phyloP scores from a whole-genome alignment of 1,140 invertebrate species.

The Galleria mellonella region DNA sequence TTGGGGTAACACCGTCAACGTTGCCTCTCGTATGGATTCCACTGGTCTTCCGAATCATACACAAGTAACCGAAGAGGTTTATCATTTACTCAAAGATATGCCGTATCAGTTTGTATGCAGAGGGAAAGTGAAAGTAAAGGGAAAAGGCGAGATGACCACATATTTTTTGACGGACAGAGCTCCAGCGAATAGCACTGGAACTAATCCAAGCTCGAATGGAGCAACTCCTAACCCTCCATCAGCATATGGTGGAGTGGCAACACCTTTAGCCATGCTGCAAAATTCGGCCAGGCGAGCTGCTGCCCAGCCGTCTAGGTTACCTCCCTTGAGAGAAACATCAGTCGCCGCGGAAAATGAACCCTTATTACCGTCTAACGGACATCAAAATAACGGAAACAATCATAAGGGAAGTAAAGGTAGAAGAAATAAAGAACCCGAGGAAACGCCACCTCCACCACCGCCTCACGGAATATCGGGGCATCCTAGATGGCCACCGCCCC shows the following conservation, averaged over 20 bases:
- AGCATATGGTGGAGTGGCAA: slow-evolving; percentile 81
- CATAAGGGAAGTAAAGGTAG: slow-evolving; percentile 68
- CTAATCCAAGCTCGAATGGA: slow-evolving; percentile 29
- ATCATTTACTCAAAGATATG: slow-evolving; percentile 80
- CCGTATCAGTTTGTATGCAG: slow-evolving; percentile 87
- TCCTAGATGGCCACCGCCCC: slow-evolving; percentile 65
- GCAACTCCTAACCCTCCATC: slow-evolving; percentile 57
- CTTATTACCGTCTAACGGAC: slow-evolving; percentile 74
- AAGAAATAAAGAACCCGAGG: slow-evolving; percentile 53
- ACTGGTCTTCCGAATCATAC: slow-evolving; percentile 90
- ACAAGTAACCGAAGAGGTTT: slow-evolving; percentile 91
- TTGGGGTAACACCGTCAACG: slow-evolving; percentile 97
- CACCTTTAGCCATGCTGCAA: slow-evolving; percentile 80
- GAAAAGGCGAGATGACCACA: slow-evolving; percentile 95
- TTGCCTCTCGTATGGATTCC: slow-evolving; percentile 92
- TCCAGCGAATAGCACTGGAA: slow-evolving; percentile 28
- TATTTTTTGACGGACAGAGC: slow-evolving; percentile 87
- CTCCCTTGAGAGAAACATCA: slow-evolving; percentile 62
- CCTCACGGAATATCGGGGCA: slow-evolving; percentile 61
- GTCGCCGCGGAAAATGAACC: slow-evolving; percentile 80
- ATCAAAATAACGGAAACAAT: slow-evolving; percentile 72
- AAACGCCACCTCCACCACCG: slow-evolving; percentile 70
- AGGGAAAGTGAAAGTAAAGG: slow-evolving; percentile 93
- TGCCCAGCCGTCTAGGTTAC: slow-evolving; percentile 53
- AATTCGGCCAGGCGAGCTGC: slow-evolving; percentile 68